phyloP scores from a whole-genome alignment of 2,888 invertebrate genomes.

The Drosophila atroscutellata region DNA sequence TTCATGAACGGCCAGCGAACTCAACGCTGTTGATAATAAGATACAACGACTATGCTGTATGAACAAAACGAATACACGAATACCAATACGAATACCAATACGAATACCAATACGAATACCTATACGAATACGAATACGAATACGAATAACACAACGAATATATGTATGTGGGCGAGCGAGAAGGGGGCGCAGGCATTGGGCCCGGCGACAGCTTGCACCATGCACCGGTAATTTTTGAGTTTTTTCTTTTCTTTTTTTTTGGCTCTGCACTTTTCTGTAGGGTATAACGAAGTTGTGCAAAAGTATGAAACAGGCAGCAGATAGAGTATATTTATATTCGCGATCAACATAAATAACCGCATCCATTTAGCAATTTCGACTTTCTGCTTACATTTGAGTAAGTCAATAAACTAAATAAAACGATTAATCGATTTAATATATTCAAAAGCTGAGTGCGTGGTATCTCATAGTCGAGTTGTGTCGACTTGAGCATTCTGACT shows the following conservation, averaged over 20 bases:
- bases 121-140: conserved; percentile 13
- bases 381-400: background rate
- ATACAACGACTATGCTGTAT: conserved; percentile 45
- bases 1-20: conserved; percentile 77
- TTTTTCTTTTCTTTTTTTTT: background rate
- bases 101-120: background rate
- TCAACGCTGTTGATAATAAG: conserved; percentile 65
- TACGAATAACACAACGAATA: conserved; percentile 3
- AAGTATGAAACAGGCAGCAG: background rate
- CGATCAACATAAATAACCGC: background rate
- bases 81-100: background rate
- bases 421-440: background rate
- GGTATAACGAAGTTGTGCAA: background rate
- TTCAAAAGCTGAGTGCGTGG: background rate
- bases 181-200: conserved; percentile 18
- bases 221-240: conserved; percentile 56
- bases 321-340: background rate
- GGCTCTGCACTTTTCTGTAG: background rate
- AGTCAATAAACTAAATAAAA: background rate
- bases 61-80: conserved; percentile 4
- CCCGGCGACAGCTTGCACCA: conserved; percentile 53
- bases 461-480: background rate
- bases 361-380: no score
- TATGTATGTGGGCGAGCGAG: conserved; percentile 17
- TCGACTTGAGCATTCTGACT: background rate